phyloP scores from a whole-genome alignment of 1,140 invertebrate species.

The Conopomorpha cramerella region DNA sequence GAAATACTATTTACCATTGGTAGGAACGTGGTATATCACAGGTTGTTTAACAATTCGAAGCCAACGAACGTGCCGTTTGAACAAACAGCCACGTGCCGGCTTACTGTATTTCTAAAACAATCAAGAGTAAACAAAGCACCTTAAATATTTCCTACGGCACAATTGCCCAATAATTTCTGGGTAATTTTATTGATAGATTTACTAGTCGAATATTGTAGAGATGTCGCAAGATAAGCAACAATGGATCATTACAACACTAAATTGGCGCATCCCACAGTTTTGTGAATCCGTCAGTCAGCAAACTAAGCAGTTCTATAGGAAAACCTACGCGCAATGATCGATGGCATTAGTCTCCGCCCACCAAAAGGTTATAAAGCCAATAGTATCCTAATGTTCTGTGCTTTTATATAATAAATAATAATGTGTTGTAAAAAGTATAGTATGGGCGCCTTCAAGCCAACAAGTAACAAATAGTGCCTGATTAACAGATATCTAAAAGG shows the following conservation, averaged over 20 bases:
- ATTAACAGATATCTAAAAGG: too few relatives aligned
- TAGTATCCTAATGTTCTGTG: too few relatives aligned
- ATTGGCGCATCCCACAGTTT: constrained; percentile 9
- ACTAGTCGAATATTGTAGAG: not conserved
- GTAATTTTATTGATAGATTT: not conserved
- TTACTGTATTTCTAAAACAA: constrained; percentile 39
- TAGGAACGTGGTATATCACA: constrained; percentile 14
- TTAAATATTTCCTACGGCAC: not conserved
- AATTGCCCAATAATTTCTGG: constrained; percentile 4
- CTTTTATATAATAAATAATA: too few relatives aligned
- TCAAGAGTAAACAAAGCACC: constrained; percentile 10
- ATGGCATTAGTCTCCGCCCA: too few relatives aligned
- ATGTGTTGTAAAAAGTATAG: too few relatives aligned
- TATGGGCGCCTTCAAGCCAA: too few relatives aligned
- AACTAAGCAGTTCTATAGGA: too few relatives aligned
- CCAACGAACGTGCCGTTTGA: constrained; percentile 19
- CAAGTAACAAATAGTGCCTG: too few relatives aligned
- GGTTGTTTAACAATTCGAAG: constrained; percentile 5
- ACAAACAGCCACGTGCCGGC: constrained; percentile 23
- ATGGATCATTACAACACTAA: not conserved
- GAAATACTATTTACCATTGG: not conserved
- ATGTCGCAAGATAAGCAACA: not conserved
- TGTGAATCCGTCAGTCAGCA: constrained; percentile 3
- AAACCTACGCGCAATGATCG: too few relatives aligned
- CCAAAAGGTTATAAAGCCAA: too few relatives aligned